Evolutionary conservation across 2,888 invertebrate species (phyloP).

Genomic region (Abscondita cerata): DNA sequence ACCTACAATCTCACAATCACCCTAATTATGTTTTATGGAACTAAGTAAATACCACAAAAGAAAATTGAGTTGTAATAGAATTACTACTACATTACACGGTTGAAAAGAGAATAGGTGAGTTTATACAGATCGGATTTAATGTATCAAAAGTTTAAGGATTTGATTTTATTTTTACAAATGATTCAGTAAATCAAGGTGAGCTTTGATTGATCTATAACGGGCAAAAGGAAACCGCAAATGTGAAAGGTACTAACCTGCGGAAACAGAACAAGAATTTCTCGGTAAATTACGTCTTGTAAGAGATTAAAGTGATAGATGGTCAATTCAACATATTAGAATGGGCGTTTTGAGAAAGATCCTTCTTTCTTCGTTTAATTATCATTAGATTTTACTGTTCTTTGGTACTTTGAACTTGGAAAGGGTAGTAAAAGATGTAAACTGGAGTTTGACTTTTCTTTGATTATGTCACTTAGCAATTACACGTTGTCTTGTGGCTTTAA

Average conservation of each 20-base stretch:
- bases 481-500: too few species aligned
- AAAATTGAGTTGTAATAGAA: constrained; percentile 21
- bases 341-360: neutral
- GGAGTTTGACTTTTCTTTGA: too few species aligned
- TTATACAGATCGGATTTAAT: too few species aligned
- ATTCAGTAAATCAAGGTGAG: constrained; percentile 8
- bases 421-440: too few species aligned
- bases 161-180: constrained; percentile 7
- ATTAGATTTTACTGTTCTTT: too few species aligned
- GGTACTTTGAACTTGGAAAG: too few species aligned
- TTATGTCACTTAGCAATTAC: too few species aligned
- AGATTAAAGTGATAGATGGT: neutral
- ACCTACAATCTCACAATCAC: too few species aligned
- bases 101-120: too few species aligned
- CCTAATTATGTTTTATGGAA: constrained; percentile 15
- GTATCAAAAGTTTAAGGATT: too few species aligned
- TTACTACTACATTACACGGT: too few species aligned
- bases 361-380: too few species aligned
- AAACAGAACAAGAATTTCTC: neutral
- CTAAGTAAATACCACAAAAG: neutral
- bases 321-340: neutral
- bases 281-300: neutral
- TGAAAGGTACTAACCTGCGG: neutral
- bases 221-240: neutral
- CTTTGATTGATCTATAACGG: constrained; percentile 5